Evolutionary conservation across 2,113 vertebrate genomes (phyloP), one percentile per base, ranked within the genome.

Genomic region (Polypterus senegalus): DNA sequence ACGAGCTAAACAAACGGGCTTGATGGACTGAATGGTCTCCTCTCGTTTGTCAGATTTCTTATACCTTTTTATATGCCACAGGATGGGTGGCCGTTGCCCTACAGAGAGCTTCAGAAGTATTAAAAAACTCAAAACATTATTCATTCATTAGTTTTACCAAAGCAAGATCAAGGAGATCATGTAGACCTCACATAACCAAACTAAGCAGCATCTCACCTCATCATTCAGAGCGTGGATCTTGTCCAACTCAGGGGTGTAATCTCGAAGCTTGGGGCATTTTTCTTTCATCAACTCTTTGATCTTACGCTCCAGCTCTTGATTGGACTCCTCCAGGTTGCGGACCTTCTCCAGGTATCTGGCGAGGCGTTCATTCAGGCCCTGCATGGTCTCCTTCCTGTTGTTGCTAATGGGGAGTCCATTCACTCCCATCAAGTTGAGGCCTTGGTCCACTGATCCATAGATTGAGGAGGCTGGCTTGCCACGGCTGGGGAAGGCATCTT

Each of bases 311-410:
- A 89, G 79, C 66, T 84, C 83, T 6, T 79, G 74, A 7, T 89
- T 90, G 71, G 86, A 82, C 67, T 77, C 77, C 71, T 88, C 88
- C 75, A 90, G 76, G 3, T 81, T 66, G 5, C 73, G 81, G 43
- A 89, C 79, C 76, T 90, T 86, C 66, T 90, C 83, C 78, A 86
- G 68, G 70, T 84, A 88, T 72, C 71, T 91, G 8, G 91, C 90
- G 71, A 94, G 79, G 4, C 92, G 91, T 75, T 54, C 83, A 49
- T 94, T 94, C 65, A 94, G 90, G 66, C 87, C 89, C 83, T 94
- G 90, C 92, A 94, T 92, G 70, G 91, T 89, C 63, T 92, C 90
- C 68, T 94, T 94, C 9, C 92, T 89, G 1, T 86, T 86, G 75
- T 70, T 80, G 27, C 27, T 27, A 27, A 27, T 27, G 27, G 27